These are phyloP conservation scores for Ormyrus labotus DNA, from an alignment of 2,888 invertebrate genomes.

Conservation along the genomic window DNA sequence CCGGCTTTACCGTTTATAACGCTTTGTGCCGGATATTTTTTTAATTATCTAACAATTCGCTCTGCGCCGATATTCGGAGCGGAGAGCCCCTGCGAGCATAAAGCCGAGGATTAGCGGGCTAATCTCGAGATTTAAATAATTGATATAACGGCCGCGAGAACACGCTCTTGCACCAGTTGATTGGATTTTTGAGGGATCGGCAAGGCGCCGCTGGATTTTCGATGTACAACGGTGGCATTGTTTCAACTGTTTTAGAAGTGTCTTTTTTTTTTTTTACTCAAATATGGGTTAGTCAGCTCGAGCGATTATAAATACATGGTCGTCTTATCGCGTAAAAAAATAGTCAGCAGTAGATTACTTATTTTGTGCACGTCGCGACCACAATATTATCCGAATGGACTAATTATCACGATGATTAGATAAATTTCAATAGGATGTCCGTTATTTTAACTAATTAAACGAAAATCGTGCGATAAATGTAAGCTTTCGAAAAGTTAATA, in stretches of 20 bases:
- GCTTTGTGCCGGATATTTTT: constrained; percentile 20
- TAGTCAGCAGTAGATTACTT: constrained; percentile 12
- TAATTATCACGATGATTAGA: constrained; percentile 51
- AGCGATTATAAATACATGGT: not conserved
- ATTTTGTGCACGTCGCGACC: constrained; percentile 9
- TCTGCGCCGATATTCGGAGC: too few relatives aligned
- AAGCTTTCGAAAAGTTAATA: too few relatives aligned
- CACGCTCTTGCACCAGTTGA: too few relatives aligned
- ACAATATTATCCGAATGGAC: constrained; percentile 29
- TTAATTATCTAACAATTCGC: constrained; percentile 15
- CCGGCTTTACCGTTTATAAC: constrained; percentile 44
- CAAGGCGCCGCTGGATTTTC: too few relatives aligned
- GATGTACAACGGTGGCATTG: too few relatives aligned
- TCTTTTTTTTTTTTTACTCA: not conserved
- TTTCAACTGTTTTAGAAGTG: too few relatives aligned
- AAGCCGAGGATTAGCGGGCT: too few relatives aligned
- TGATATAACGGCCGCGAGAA: too few relatives aligned
- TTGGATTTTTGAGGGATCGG: too few relatives aligned
- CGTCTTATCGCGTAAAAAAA: constrained; percentile 33
- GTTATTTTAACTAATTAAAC: constrained; percentile 47
- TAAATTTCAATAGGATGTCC: constrained; percentile 46
- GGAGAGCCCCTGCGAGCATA: too few relatives aligned
- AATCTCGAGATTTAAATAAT: too few relatives aligned
- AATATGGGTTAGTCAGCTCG: too few relatives aligned
- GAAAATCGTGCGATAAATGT: constrained; percentile 29